A percentile compares a stretch with the other conserved stretches of the same genome.
These are phyloP conservation scores for Malacoctenus gilli DNA, from an alignment of 2,797 vertebrate genomes.

Conservation along the genomic window DNA sequence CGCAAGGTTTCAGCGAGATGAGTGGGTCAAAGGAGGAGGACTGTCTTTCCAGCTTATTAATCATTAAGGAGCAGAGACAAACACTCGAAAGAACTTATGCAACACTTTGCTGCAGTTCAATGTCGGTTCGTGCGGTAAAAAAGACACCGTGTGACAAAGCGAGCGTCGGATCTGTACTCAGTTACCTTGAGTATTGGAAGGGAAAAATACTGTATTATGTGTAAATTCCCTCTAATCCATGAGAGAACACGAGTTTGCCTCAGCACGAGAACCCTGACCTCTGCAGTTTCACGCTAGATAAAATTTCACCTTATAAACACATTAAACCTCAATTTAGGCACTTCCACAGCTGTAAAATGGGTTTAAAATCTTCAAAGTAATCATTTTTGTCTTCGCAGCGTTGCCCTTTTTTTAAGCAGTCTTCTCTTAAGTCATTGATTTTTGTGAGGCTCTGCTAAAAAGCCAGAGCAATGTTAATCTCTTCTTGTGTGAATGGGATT, in stretches of 20 bases:
- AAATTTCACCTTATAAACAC: not conserved
- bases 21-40: not conserved
- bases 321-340: conserved; percentile 1
- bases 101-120: not conserved
- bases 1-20: not conserved
- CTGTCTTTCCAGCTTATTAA: not conserved
- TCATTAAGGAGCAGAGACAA: conserved; percentile 2
- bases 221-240: not conserved
- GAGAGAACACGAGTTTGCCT: conserved; percentile 7
- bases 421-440: conserved; percentile 50
- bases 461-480: conserved; percentile 51
- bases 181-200: not conserved
- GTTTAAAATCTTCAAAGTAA: not conserved
- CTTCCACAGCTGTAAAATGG: conserved; percentile 9
- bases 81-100: not conserved
- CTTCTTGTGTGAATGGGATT: conserved; percentile 51
- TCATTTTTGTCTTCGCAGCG: not conserved
- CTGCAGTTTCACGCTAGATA: conserved; percentile 8
- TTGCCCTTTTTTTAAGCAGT: no score
- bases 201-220: not conserved
- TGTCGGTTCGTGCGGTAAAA: not conserved
- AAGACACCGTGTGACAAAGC: not conserved
- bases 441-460: conserved; percentile 9
- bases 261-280: not conserved
- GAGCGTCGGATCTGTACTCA: not conserved